Evolutionary conservation across 2,888 invertebrate species (phyloP).

Genomic region (Drosophila pullipes): DNA sequence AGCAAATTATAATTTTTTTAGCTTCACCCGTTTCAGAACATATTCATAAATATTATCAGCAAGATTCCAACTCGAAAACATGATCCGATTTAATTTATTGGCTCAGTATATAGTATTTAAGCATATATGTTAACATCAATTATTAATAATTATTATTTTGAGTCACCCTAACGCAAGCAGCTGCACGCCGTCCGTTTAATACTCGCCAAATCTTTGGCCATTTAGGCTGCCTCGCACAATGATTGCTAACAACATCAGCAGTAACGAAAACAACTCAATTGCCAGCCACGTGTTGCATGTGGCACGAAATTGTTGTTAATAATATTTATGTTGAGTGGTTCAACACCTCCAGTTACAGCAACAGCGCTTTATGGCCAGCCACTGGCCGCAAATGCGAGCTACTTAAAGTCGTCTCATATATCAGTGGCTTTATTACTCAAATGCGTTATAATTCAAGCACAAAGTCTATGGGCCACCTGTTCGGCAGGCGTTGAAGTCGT

Average conservation of each 20-base stretch:
- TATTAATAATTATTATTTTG: conserved; percentile 8
- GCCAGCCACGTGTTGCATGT: conserved; percentile 75
- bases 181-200: conserved; percentile 41
- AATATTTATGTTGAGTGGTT: conserved; percentile 68
- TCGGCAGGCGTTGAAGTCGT: conserved; percentile 47
- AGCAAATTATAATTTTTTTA: background rate
- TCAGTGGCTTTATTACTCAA: conserved; percentile 66
- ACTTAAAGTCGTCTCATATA: conserved; percentile 69
- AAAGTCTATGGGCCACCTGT: conserved; percentile 59
- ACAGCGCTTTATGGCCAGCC: conserved; percentile 47
- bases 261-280: conserved; percentile 53
- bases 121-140: background rate
- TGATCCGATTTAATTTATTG: background rate
- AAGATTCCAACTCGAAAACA: background rate
- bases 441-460: conserved; percentile 67
- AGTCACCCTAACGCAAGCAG: conserved; percentile 41
- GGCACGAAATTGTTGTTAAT: conserved; percentile 72
- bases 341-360: conserved; percentile 46
- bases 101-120: background rate
- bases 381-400: conserved; percentile 61
- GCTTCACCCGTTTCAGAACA: accelerated
- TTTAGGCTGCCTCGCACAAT: conserved; percentile 45
- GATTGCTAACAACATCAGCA: conserved; percentile 26
- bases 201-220: conserved; percentile 51
- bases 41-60: background rate